Evolutionary conservation across 2,888 invertebrate species (phyloP).

Genomic region (Standfussiana lucernea): DNA sequence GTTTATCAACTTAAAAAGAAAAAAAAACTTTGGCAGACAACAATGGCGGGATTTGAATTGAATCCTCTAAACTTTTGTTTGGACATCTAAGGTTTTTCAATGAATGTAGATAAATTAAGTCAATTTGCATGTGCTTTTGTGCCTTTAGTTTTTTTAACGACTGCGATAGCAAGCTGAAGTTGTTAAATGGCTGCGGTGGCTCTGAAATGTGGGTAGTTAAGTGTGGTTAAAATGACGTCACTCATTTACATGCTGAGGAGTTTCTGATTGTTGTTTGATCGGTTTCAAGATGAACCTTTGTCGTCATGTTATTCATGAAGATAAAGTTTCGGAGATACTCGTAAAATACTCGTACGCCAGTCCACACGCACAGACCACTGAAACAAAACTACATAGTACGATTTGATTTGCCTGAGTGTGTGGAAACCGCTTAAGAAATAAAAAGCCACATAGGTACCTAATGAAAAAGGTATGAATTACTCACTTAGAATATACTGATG

Average conservation of each 20-base stretch:
- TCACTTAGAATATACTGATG: background rate
- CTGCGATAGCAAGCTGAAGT: slow-evolving; percentile 57
- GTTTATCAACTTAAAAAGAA: slow-evolving; percentile 83
- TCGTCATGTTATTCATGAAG: background rate
- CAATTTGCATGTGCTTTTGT: slow-evolving; percentile 69
- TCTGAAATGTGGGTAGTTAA: slow-evolving; percentile 49
- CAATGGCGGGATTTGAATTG: slow-evolving; percentile 88
- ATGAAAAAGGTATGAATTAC: background rate
- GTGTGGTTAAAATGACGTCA: slow-evolving; percentile 30
- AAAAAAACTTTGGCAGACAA: slow-evolving; percentile 84
- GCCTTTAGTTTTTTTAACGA: slow-evolving; percentile 57
- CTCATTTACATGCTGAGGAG: slow-evolving; percentile 11
- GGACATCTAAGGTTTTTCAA: slow-evolving; percentile 80
- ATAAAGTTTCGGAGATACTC: background rate
- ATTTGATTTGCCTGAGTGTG: background rate
- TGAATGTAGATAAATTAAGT: slow-evolving; percentile 72
- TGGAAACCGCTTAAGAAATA: background rate
- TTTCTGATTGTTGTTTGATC: background rate
- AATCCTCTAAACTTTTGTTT: slow-evolving; percentile 81
- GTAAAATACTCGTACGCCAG: background rate
- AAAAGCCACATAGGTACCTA: background rate
- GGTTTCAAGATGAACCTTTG: background rate
- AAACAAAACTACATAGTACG: background rate
- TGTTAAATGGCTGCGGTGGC: slow-evolving; percentile 55
- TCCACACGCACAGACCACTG: background rate